Conservation (phyloP, 2,888 invertebrate genomes). For the Mesochorus sp. region DNA sequence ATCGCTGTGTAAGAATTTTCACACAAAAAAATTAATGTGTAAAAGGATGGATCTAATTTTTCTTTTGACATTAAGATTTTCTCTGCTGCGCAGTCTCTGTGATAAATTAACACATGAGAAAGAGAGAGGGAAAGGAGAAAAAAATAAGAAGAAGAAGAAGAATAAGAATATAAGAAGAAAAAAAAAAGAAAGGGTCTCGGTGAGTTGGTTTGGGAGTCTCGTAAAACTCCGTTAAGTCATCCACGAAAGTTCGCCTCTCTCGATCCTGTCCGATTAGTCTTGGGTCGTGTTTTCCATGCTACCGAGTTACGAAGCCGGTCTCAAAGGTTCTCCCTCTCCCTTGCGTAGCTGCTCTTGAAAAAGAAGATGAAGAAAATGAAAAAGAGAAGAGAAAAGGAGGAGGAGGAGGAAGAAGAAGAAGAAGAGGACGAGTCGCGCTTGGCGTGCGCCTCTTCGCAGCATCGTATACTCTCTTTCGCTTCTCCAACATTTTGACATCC, state of each 20-base stretch:
- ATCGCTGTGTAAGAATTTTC: too few relatives aligned
- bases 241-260: slow-evolving; percentile 21
- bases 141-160: not conserved
- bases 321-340: slow-evolving; percentile 44
- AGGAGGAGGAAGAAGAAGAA: slow-evolving; percentile 7
- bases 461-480: slow-evolving; percentile 29
- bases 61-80: too few relatives aligned
- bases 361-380: not conserved
- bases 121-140: not conserved
- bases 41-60: too few relatives aligned
- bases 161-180: not conserved
- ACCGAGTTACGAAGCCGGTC: slow-evolving; percentile 59
- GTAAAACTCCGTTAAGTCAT: slow-evolving; percentile 47
- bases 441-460: slow-evolving; percentile 55
- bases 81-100: too few relatives aligned
- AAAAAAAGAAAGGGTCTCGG: slow-evolving; percentile 26
- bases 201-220: slow-evolving; percentile 28
- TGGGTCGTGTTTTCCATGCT: slow-evolving; percentile 48
- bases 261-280: slow-evolving; percentile 56
- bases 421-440: slow-evolving; percentile 50
- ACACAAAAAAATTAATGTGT: too few relatives aligned
- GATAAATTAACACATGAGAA: too few relatives aligned
- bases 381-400: not conserved
- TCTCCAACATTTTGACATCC: slow-evolving; percentile 74
- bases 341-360: not conserved